Evolutionary conservation across 2,797 vertebrate genomes (phyloP), one percentile per base, ranked within the genome.

Genomic region (Bovichtus variegatus): DNA sequence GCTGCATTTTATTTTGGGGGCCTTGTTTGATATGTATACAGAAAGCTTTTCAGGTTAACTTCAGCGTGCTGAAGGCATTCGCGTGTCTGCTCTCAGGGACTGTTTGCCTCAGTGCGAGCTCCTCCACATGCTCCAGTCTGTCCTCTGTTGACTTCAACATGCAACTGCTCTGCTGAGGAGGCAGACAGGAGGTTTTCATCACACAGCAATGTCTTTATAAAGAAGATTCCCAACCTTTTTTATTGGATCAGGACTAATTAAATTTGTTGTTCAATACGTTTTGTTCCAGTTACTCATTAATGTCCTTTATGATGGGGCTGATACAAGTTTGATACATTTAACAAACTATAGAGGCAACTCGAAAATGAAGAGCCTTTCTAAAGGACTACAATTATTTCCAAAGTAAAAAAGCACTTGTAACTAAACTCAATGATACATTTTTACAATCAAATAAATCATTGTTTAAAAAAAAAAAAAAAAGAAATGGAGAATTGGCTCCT

Each of bases 11-110:
- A 73, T 89, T 90, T 82, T 25, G 40, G 78, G 76, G 57, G 15
- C 53, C 71, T 82, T 70, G 63, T 87, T 91, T 91, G 41, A 91
- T 85, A 90, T 89, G 81, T 90, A 88, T 44, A 81, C 71, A 68
- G 66, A 74, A 71, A 21, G 71, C 74, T 84, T 76, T 78, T 80
- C 58, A 84, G 73, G 79, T 82, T 90, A 78, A 90, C 83, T 91
- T 87, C 67, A 69, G 81, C 77, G 29, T 66, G 71, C 77, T 72
- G 78, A 61, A 67, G 80, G 70, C 68, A 31, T 81, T 72, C 74
- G 75, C 76, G 81, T 71, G 82, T 77, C 82, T 85, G 89, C 82
- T 86, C 80, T 88, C 46, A 0, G 54, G 8, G 75, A 77, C 36
- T 61, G 72, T 76, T 79, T 77, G 80, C 74, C 57, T 81, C 46